Percentiles rank a stretch among this genome's conserved stretches.
phyloP scores from a whole-genome alignment of 2,797 vertebrate genomes.

The Onychomys torridus region DNA sequence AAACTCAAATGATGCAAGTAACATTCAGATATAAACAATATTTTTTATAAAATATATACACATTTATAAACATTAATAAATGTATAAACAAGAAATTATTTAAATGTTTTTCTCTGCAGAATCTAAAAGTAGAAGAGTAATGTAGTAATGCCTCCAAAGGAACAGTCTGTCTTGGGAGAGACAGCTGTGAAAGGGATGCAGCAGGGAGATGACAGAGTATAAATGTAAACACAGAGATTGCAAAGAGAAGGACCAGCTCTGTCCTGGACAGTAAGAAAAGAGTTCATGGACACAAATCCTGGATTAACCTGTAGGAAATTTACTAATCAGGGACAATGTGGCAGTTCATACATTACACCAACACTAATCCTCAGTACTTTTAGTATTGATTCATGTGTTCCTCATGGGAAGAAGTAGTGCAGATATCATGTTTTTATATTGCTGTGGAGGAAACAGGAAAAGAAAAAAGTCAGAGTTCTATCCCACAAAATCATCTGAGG shows the following conservation, averaged over 20 bases:
- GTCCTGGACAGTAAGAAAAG: neutral
- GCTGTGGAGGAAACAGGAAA: neutral
- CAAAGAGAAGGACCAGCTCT: slow-evolving; percentile 20
- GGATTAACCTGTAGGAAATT: neutral
- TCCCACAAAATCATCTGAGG: neutral
- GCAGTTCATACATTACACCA: neutral
- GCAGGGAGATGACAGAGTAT: neutral
- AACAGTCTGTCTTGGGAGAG: neutral
- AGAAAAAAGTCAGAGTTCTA: neutral
- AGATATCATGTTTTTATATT: neutral
- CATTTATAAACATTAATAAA: neutral
- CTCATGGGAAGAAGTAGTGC: neutral
- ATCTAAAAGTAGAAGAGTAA: neutral
- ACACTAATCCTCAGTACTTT: neutral
- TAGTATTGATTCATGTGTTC: neutral
- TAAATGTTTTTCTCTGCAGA: neutral
- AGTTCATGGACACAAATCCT: neutral
- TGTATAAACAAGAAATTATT: neutral
- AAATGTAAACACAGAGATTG: neutral
- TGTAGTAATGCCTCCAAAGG: neutral
- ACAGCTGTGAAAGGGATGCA: neutral
- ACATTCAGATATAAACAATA: neutral
- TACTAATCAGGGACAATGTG: neutral
- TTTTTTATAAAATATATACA: neutral
- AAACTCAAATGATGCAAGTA: neutral